Conservation (phyloP, 1,140 invertebrate genomes). For the Antheraea pernyi region DNA sequence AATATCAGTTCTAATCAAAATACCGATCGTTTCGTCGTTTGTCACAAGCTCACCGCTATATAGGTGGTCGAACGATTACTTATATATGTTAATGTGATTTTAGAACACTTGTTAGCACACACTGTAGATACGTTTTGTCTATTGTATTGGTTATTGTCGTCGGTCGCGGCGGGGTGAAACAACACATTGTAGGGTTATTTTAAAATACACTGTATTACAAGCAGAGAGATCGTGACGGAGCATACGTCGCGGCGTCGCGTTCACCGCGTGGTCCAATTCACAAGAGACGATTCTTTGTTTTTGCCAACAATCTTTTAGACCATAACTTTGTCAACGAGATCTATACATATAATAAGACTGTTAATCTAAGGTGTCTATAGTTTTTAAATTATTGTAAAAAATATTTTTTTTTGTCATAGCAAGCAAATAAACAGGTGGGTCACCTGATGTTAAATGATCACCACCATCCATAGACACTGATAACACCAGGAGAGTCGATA, state of each 20-base stretch:
- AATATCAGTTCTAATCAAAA: too few species aligned
- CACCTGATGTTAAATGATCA: too few species aligned
- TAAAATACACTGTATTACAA: background rate
- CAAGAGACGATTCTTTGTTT: background rate
- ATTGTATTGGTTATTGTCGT: slow-evolving; percentile 2
- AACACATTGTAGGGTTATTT: background rate
- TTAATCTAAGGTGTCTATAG: too few species aligned
- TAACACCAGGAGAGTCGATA: too few species aligned
- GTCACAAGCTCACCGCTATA: too few species aligned
- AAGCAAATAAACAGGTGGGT: too few species aligned
- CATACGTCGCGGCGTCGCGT: slow-evolving; percentile 1
- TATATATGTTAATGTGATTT: background rate
- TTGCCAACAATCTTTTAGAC: background rate
- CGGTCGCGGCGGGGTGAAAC: background rate
- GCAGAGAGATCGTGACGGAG: slow-evolving; percentile 12
- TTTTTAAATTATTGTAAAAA: too few species aligned
- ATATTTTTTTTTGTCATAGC: too few species aligned
- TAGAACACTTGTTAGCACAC: background rate
- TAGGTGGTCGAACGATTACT: background rate
- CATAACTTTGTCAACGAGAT: too few species aligned
- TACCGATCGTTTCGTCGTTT: too few species aligned
- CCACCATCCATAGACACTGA: too few species aligned
- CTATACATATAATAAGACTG: too few species aligned
- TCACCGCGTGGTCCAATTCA: background rate
- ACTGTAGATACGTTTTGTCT: background rate